Base-by-base conservation (phyloP, 2,888 invertebrate genomes). In the Noctua fimbriata region DNA sequence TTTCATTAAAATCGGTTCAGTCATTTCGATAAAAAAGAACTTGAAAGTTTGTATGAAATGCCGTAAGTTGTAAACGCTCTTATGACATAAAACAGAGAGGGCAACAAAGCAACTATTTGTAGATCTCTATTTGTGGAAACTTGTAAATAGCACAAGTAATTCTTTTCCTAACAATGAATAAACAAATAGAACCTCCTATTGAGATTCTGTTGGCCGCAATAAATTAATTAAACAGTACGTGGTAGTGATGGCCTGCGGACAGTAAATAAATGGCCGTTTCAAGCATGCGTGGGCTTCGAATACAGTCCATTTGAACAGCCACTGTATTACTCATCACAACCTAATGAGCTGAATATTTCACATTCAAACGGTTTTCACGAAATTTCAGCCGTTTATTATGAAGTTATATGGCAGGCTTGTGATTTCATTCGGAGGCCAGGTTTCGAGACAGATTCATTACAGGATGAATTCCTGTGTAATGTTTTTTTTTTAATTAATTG, bases 341-440 rank as follows among this genome's bases (percentile, higher is more conserved):
- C 18, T 63, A 84, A 84, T 84, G 85, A 77, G 74, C 69, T 69
- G 72, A 74, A 63, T 72, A 77, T 66, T 74, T 60, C 47, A 18
- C 21, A 74, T 74, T 71, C 58, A 69, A 66, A 21, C 36, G 7
- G 73, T 65, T 69, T 72, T 69, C 73, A 10, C 4, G 52, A 72
- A 16, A 72, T 36, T 44, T 74, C 12, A 1, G 10, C 14, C 6
- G 28, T n/a, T 32, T 21, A 49, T 74, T 75, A 75, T 44, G 41
- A 63, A 49, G 12, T 49, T n/a, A 49, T 73, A 55, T 36, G 18
- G 24, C 16, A 21, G 55, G 9, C 47, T 1, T 70, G 74, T 36
- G 32, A 72, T 72, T 58, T 36, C 24, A 32, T 63, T 73, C 10
- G 47, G 32, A n/a, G 60, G 28, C 52, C 5, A 65, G n/a, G 14